Conservation (phyloP, 1,140 invertebrate genomes). For the Saccostrea glomerata region DNA sequence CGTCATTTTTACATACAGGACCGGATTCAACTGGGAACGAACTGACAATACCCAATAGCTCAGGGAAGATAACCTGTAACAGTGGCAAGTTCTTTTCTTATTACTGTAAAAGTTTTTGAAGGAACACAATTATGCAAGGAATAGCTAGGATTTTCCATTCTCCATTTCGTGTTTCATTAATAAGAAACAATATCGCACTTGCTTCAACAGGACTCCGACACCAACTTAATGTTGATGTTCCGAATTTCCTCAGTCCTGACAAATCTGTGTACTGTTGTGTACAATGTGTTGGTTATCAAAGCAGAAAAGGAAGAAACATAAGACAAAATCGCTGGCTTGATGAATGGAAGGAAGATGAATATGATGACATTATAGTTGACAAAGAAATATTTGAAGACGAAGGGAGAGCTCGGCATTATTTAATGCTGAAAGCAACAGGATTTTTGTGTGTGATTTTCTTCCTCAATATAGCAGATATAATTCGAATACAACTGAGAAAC, state of each 20-base stretch:
- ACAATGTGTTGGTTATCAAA: not conserved
- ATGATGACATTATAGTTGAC: not conserved
- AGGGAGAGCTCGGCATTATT: not conserved
- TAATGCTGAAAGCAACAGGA: not conserved
- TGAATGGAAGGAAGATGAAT: not conserved
- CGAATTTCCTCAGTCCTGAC: slow-evolving; percentile 21
- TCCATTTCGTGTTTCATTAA: not conserved
- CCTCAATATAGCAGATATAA: not conserved
- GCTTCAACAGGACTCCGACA: not conserved
- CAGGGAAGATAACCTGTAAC: too few relatives aligned
- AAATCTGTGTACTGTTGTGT: not conserved
- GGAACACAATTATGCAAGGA: not conserved
- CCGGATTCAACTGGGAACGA: too few relatives aligned
- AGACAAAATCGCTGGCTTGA: not conserved
- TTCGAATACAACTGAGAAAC: not conserved
- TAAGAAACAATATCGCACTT: slow-evolving; percentile 7
- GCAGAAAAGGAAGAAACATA: not conserved
- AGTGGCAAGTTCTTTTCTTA: too few relatives aligned
- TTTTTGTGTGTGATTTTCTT: slow-evolving; percentile 5
- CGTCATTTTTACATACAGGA: too few relatives aligned
- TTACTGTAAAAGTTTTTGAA: not conserved
- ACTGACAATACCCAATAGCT: too few relatives aligned
- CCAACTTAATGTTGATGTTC: not conserved
- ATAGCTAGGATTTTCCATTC: not conserved
- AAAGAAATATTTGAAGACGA: slow-evolving; percentile 11